phyloP scores from a whole-genome alignment of 2,888 invertebrate species.

The Megamerina dolium region DNA sequence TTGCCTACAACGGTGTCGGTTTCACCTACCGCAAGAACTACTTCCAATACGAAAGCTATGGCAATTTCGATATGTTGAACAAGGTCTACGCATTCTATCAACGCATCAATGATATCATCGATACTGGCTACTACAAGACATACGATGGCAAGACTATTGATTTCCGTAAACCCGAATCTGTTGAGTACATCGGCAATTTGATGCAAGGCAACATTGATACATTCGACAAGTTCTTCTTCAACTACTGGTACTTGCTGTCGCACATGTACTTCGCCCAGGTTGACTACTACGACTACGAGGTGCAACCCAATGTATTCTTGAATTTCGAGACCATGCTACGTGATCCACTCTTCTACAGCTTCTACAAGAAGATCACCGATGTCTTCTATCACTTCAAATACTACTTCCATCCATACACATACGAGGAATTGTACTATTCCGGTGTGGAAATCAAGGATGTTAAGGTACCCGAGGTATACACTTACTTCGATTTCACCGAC shows the following conservation, averaged over 20 bases:
- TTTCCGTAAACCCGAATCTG: constrained; percentile 56
- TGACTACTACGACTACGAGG: constrained; percentile 27
- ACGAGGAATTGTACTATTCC: constrained; percentile 55
- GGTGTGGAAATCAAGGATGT: constrained; percentile 59
- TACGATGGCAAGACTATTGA: constrained; percentile 54
- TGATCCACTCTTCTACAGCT: constrained; percentile 67
- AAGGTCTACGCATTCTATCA: constrained; percentile 43
- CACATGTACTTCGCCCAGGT: constrained; percentile 37
- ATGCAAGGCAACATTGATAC: constrained; percentile 55
- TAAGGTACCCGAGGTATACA: constrained; percentile 59
- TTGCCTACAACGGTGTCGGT: constrained; percentile 57
- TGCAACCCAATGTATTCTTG: constrained; percentile 55
- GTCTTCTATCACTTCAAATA: constrained; percentile 57
- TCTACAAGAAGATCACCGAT: constrained; percentile 58
- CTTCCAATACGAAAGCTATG: constrained; percentile 33
- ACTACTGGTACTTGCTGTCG: constrained; percentile 33
- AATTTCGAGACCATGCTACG: constrained; percentile 61
- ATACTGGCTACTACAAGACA: constrained; percentile 49
- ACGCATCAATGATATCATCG: constrained; percentile 52
- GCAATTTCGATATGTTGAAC: constrained; percentile 33
- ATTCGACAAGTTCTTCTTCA: constrained; percentile 37
- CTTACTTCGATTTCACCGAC: constrained; percentile 61
- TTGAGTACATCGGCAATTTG: constrained; percentile 60
- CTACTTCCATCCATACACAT: constrained; percentile 51
- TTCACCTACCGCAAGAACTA: constrained; percentile 56